These are phyloP conservation scores for Odontamblyopus lacepedii DNA, from an alignment of 2,797 vertebrate species.

Conservation along the genomic window DNA sequence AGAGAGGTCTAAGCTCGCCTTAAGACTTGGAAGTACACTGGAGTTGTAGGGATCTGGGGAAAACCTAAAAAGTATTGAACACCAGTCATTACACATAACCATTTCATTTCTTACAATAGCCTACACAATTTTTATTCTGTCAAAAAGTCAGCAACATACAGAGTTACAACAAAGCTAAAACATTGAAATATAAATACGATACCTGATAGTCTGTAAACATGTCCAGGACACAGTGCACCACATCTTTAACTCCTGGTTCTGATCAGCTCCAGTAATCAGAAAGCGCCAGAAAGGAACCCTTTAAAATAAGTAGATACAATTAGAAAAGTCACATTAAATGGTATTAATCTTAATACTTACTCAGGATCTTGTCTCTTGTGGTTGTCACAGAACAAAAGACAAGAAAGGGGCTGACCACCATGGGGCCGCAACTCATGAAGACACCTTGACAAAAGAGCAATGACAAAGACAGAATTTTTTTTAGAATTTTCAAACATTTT, in stretches of 20 bases:
- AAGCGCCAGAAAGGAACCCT: constrained; percentile 98
- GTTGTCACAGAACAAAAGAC: constrained; percentile 98
- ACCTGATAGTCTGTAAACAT: constrained; percentile 95
- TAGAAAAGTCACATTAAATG: not conserved
- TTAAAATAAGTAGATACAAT: constrained; percentile 13
- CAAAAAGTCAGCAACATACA: not conserved
- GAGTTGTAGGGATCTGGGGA: constrained; percentile 92
- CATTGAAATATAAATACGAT: not conserved
- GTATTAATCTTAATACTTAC: constrained; percentile 74
- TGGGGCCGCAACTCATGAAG: constrained; percentile 97
- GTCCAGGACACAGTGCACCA: constrained; percentile 99
- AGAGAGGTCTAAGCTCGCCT: constrained; percentile 93
- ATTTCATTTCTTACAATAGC: not conserved
- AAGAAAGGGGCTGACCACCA: constrained; percentile 91
- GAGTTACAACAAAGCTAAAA: too few relatives aligned
- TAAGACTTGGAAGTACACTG: constrained; percentile 87
- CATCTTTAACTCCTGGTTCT: constrained; percentile 96
- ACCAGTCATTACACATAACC: not conserved
- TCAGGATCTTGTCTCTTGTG: constrained; percentile 98
- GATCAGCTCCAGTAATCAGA: constrained; percentile 94
- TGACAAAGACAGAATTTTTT: not conserved
- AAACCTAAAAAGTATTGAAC: constrained; percentile 78
- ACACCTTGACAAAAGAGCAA: constrained; percentile 77
- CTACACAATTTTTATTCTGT: not conserved
- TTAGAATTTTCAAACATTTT: not conserved